Evolutionary conservation across 2,113 vertebrate species (phyloP).

Genomic region (Marmota flaviventris): DNA sequence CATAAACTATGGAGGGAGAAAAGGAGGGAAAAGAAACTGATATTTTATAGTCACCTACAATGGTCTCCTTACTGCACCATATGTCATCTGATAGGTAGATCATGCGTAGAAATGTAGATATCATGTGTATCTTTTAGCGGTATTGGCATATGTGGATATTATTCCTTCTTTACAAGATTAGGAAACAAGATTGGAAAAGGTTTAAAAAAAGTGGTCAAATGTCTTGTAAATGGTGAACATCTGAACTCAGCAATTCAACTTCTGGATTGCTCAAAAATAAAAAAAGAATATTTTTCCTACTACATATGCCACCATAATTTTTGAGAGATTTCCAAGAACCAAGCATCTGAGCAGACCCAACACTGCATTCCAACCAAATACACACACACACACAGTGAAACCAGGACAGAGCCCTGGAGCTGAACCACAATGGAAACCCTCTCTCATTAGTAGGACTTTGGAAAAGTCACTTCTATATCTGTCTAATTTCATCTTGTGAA

Average conservation of each 20-base stretch:
- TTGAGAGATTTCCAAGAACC: background rate
- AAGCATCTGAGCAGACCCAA: background rate
- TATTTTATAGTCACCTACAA: background rate
- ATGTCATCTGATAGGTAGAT: background rate
- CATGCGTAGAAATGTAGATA: too few species aligned
- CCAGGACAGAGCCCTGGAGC: background rate
- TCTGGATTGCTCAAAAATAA: background rate
- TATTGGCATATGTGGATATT: background rate
- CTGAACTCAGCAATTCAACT: background rate
- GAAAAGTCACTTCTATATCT: background rate
- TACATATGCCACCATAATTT: background rate
- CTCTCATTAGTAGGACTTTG: background rate
- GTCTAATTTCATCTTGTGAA: background rate
- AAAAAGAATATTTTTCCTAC: background rate
- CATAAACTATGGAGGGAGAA: background rate
- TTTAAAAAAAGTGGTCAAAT: background rate
- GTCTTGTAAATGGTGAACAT: background rate
- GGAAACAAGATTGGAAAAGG: background rate
- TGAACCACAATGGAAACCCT: background rate
- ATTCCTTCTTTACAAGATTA: background rate
- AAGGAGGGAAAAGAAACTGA: background rate
- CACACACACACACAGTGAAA: background rate
- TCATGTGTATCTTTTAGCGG: too few species aligned
- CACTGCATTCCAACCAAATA: background rate
- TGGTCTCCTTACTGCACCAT: background rate